Evolutionary conservation across 2,888 invertebrate species (phyloP), one percentile per base, ranked within the genome.

Genomic region (Nebria salina): DNA sequence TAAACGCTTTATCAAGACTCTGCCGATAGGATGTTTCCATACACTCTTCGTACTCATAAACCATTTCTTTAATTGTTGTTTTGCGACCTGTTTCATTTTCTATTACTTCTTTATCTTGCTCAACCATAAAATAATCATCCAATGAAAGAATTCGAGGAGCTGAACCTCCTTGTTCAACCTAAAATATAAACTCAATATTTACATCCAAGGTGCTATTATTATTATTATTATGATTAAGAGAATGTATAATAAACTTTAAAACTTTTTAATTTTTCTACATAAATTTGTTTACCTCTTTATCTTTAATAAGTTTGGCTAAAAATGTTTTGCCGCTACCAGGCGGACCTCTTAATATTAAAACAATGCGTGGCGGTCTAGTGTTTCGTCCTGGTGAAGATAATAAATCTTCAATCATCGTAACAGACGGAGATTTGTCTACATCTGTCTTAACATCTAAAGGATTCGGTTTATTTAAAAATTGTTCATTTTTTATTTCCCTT

Each of bases 301-400:
- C 94, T 87, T 97, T 96, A 84, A 97, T 96, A 82, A 97, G 89
- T 89, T 96, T 96, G 0, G 97, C 96, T 82, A 97, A 91, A 88
- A 95, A 95, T 7, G 97, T 96, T 90, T 98, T 98, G 65, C 98
- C 98, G 88, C 97, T 95, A 9, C 98, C 98, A 0, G 98, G 98
- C 15, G 96, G 94, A 4, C 98, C 98, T 88, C 98, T 91, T 75
- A 99, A 89, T 85, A 99, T 95, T 82, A 98, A 94, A 43, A 96
- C 96, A 85, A 98, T 94, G 88, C 92, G 90, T 20, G 91, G 91
- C 25, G 98, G 97, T 84, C 98, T 92, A 84, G 92, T 93, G 82
- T 92, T 90, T 74, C 98, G 92, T 8, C 96, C 96, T 1, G 98
- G 98, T 26, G 92, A 89, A 86, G 93, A 92, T 74, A 98, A 89